Evolutionary conservation across 2,888 invertebrate genomes (phyloP), one percentile per base, ranked within the genome.

Genomic region (Idaea straminata): DNA sequence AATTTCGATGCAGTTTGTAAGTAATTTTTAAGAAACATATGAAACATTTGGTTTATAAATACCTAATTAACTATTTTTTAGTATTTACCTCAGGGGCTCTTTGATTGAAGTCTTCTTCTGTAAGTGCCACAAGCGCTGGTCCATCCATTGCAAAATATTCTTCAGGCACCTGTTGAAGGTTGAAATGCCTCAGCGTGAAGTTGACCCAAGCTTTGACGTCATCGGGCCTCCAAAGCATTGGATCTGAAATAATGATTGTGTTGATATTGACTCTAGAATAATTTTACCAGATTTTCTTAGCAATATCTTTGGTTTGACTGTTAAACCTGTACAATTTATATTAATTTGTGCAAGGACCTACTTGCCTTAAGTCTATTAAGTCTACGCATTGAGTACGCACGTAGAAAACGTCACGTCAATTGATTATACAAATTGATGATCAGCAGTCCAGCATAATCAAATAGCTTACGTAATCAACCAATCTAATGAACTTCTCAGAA

Each of bases 141-240:
- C 98, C 98, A 74, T 96, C 95, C 93, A 98, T 95, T 72, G 95
- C 94, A 91, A 97, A 97, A 82, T 96, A 95, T 75, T 96, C 95
- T 68, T 96, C 93, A 35, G 95, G 94, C 61, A 96, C 95, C 84
- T 95, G 94, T 15, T 96, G 95, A 73, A 97, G 89, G 75, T 95
- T 95, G 86, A 96, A 96, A 85, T 98, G 97, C 79, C 96, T 94
- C 69, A 96, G 94, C 76, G 97, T 98, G 95, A 97, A 98, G 84
- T 96, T 95, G 68, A 98, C 94, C 98, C 98, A 99, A 34, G 97
- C 95, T 73, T 96, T 96, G 62, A 98, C 98, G 84, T 98, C 96
- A 68, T 95, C 94, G 15, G 95, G 92, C 76, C 95, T 96, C 98
- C 98, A 99, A 78, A 95, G 95, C 83, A 95, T 94, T 72, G 98